phyloP scores from a whole-genome alignment of 2,888 invertebrate genomes.

The Slavum lentiscoides region DNA sequence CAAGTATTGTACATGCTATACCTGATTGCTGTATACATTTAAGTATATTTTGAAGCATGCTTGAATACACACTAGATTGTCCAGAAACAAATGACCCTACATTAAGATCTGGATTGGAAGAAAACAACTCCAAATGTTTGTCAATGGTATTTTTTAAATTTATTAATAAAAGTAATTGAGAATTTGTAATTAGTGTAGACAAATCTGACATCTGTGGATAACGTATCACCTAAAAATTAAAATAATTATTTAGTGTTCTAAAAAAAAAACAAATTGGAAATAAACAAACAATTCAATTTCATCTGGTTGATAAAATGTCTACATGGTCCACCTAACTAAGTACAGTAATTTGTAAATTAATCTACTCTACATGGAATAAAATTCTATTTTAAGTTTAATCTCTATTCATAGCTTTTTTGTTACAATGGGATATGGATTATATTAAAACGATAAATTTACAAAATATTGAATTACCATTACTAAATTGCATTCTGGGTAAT shows the following conservation, averaged over 20 bases:
- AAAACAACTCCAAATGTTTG: conserved; percentile 35
- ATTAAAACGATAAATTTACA: too few species aligned
- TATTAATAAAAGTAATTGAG: conserved; percentile 43
- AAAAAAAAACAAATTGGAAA: too few species aligned
- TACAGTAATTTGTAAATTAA: too few species aligned
- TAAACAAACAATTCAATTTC: too few species aligned
- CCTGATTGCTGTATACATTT: conserved; percentile 50
- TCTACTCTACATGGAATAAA: too few species aligned
- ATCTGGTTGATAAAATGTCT: too few species aligned
- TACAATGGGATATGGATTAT: too few species aligned
- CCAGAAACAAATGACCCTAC: conserved; percentile 51
- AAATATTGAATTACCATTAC: too few species aligned
- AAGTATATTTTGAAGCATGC: conserved; percentile 51
- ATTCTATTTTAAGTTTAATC: too few species aligned
- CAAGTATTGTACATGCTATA: not conserved
- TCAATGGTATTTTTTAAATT: conserved; percentile 51
- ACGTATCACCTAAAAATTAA: conserved; percentile 32
- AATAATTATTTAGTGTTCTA: conserved; percentile 4
- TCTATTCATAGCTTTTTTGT: too few species aligned
- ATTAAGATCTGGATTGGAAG: conserved; percentile 35
- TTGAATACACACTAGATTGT: conserved; percentile 43
- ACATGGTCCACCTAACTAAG: too few species aligned
- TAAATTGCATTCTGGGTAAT: too few species aligned
- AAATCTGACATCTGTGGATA: conserved; percentile 51
- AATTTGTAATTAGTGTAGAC: conserved; percentile 47